A percentile compares a stretch with the other conserved stretches of the same genome.
phyloP scores from a whole-genome alignment of 2,888 invertebrate genomes.

The Leptothorax acervorum region DNA sequence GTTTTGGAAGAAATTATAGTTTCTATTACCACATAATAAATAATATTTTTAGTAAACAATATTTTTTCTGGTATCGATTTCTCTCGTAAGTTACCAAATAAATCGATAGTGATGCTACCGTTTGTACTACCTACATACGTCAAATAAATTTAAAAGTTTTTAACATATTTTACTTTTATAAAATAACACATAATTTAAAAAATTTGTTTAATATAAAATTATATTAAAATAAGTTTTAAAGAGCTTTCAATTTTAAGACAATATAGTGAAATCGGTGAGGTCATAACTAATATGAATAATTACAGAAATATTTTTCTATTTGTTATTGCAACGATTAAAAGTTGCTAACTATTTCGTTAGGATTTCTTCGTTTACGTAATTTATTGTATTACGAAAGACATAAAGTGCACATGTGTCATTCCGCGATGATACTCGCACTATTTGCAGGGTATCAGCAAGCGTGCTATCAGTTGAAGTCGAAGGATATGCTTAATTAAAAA shows the following conservation, averaged over 20 bases:
- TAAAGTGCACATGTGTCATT: background rate
- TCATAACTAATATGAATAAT: too few species aligned
- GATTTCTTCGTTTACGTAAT: background rate
- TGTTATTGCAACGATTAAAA: background rate
- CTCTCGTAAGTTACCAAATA: too few species aligned
- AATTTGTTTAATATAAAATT: background rate
- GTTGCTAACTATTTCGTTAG: background rate
- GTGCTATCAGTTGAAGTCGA: conserved; percentile 39
- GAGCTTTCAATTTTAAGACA: background rate
- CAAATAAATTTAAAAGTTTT: too few species aligned
- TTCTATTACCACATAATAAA: background rate
- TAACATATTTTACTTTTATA: too few species aligned
- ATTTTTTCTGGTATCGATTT: too few species aligned
- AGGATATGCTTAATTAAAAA: conserved; percentile 36
- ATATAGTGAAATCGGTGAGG: too few species aligned
- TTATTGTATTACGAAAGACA: background rate
- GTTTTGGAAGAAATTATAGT: conserved; percentile 5
- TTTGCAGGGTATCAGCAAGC: background rate
- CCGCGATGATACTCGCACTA: background rate
- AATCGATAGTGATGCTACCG: too few species aligned
- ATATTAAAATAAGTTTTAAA: background rate
- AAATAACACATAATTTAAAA: background rate
- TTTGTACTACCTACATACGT: too few species aligned
- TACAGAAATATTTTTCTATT: too few species aligned
- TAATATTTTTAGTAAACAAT: background rate